Conservation (phyloP, 2,797 vertebrate species). For the Poecilia velifera region DNA sequence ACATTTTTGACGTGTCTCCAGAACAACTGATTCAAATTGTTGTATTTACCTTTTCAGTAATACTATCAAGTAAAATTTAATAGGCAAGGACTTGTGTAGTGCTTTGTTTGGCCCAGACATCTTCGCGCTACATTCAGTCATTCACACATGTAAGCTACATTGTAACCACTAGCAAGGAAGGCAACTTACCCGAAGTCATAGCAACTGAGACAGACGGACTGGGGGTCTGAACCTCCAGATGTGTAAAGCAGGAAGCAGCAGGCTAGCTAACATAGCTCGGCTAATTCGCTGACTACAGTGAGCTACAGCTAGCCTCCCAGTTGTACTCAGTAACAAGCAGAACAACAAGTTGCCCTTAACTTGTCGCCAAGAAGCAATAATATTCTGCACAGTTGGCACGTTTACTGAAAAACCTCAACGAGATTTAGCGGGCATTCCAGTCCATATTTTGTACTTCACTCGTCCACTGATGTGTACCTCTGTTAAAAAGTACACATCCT, state of each 20-base stretch:
- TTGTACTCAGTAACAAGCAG: background rate
- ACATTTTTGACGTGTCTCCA: background rate
- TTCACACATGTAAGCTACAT: background rate
- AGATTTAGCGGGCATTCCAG: background rate
- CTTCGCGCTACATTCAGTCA: background rate
- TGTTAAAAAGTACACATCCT: background rate
- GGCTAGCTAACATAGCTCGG: background rate
- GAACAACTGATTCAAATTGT: background rate
- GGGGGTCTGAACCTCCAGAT: background rate
- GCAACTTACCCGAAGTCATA: background rate
- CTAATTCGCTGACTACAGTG: background rate
- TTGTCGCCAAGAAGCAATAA: background rate
- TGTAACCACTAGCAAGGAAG: background rate
- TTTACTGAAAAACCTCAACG: background rate
- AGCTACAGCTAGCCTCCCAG: background rate
- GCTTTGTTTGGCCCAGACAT: background rate
- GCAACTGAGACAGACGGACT: background rate
- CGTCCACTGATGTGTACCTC: background rate
- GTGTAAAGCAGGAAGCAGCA: background rate
- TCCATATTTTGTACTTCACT: background rate
- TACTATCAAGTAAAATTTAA: background rate
- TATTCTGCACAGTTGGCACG: background rate
- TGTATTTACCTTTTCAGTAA: background rate
- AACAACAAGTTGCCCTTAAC: background rate
- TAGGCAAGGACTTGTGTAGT: background rate